phyloP scores from a whole-genome alignment of 2,797 vertebrate species.

The Gastrophryne carolinensis region DNA sequence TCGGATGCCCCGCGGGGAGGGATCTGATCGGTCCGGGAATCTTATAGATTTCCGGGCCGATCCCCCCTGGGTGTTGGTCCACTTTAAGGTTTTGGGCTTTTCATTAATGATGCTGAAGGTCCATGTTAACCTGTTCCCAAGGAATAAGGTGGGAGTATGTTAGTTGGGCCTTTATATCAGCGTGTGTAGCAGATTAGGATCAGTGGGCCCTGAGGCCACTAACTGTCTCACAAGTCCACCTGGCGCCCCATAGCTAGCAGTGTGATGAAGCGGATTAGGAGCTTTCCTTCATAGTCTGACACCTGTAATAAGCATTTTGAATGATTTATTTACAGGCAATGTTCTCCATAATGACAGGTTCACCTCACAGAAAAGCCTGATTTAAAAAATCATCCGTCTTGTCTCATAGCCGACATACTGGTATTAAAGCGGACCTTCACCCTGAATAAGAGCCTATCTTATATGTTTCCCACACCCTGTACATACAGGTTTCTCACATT shows the following conservation, averaged over 20 bases:
- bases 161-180: neutral
- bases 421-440: too few species aligned
- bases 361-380: neutral
- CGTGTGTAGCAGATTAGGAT: neutral
- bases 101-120: too few species aligned
- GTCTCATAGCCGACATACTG: too few species aligned
- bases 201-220: neutral
- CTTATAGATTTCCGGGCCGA: too few species aligned
- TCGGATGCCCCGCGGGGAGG: too few species aligned
- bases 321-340: constrained; percentile 1
- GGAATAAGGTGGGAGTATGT: neutral
- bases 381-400: too few species aligned
- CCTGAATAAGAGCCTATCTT: too few species aligned
- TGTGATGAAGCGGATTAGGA: neutral
- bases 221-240: neutral
- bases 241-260: neutral
- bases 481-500: too few species aligned
- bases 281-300: neutral
- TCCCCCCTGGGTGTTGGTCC: too few species aligned
- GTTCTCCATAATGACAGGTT: neutral
- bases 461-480: too few species aligned
- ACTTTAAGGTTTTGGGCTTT: too few species aligned
- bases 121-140: neutral
- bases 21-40: too few species aligned
- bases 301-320: constrained; percentile 6